phyloP scores from a whole-genome alignment of 2,797 vertebrate genomes.

The Vireo griseus region DNA sequence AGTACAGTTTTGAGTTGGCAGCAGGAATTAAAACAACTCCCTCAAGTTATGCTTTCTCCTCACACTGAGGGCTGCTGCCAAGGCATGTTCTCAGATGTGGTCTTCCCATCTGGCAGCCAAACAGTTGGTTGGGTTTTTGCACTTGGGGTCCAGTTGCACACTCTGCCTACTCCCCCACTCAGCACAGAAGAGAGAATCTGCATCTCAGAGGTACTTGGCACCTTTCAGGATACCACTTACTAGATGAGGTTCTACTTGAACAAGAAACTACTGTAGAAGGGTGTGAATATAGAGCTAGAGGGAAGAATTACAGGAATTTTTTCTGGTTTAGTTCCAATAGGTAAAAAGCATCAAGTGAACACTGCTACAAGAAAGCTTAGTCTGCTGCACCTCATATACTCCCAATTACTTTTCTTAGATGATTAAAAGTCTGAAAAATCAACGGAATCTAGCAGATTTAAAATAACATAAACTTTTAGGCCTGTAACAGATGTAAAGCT shows the following conservation, averaged over 20 bases:
- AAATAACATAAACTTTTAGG: background rate
- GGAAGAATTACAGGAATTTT: background rate
- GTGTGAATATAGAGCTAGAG: background rate
- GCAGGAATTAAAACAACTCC: background rate
- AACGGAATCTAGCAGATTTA: background rate
- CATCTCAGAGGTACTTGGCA: background rate
- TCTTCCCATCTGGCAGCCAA: conserved; percentile 57
- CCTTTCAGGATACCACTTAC: background rate
- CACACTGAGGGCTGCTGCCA: background rate
- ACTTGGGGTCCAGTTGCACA: background rate
- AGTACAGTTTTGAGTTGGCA: conserved; percentile 10
- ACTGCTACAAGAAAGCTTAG: background rate
- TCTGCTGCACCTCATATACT: accelerated
- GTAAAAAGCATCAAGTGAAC: background rate
- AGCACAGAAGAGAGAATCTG: background rate
- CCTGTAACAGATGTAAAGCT: background rate
- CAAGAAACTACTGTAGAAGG: background rate
- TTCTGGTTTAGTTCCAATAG: background rate
- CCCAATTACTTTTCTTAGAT: background rate
- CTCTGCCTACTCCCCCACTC: background rate
- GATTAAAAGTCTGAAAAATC: background rate
- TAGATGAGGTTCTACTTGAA: background rate
- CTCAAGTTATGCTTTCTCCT: background rate
- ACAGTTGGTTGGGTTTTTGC: conserved; percentile 28
- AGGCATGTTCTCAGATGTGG: conserved; percentile 51